Base-by-base conservation (phyloP, 2,888 invertebrate species). In the Caenorhabditis sp. region DNA sequence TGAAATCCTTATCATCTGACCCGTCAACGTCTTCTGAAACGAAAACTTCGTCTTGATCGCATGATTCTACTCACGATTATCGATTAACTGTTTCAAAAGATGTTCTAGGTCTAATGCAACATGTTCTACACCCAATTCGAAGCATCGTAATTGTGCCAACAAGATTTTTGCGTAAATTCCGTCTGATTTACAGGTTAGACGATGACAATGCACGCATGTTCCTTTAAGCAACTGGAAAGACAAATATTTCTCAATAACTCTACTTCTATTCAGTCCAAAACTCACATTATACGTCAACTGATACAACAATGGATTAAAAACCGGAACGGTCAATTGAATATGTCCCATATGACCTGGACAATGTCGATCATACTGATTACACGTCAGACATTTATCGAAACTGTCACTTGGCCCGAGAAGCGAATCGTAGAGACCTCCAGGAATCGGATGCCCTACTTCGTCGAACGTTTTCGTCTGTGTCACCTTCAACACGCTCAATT, bases 271-370 rank as follows among this genome's bases (percentile, higher is more conserved):
- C 10, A 6, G 12, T 58, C 4, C 21, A 36, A 36, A 24, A 5
- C 81, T 85, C 85, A 92, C 92, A 89, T 86, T 91, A 90, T 84
- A 92, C 21, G 96, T 90, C 36, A 92, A 91, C 85, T 92, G 92
- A 76, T 93, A 92, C 85, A 95, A 94, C 58, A 97, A 87, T 0
- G 97, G 97, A 90, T 97, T 97, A 67, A 94, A 92, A 0, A 95
- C 93, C 0, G 94, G 92, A 14, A 96, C 89, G 0, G 94, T 94
- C 0, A 99, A 90, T 79, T 93, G 93, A 76, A 99, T 95, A 87
- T 96, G 94, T 0, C 97, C 97, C 89, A 95, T 92, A 89, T 99
- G 99, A 0, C 99, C 79, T 23, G 81, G 81, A 64, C 81, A 81
- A 62, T 78, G 63, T 53, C 67, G 54, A n/a, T 77, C 78, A 62